A percentile compares a stretch with the other conserved stretches of the same genome.
phyloP scores from a whole-genome alignment of 30 jellyfish, hydroid and myxozoan species.

The Mastigias papua region DNA sequence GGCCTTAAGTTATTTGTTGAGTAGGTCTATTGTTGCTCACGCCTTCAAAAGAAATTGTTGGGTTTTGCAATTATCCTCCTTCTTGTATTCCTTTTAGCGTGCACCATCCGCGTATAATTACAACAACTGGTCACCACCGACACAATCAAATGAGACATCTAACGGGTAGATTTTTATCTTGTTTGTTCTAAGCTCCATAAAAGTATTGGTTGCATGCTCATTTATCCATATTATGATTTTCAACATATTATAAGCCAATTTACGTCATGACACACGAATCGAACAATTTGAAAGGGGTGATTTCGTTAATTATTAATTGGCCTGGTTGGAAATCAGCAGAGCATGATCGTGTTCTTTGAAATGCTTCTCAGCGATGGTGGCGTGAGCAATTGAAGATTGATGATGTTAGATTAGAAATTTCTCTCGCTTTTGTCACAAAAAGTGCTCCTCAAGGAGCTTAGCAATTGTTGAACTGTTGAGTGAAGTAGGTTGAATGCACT shows the following conservation, averaged over 20 bases:
- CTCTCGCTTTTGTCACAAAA: neutral
- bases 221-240: neutral
- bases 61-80: neutral
- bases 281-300: neutral
- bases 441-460: too few species aligned
- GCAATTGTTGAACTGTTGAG: too few species aligned
- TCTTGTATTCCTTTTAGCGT: slow-evolving; percentile 63
- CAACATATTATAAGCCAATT: neutral
- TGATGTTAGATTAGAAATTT: neutral
- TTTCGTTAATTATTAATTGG: neutral
- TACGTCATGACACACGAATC: neutral
- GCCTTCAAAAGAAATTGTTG: too few species aligned
- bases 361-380: neutral
- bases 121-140: slow-evolving; percentile 99
- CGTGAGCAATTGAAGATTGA: neutral
- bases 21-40: neutral
- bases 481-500: too few species aligned
- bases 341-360: neutral
- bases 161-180: slow-evolving; percentile 78
- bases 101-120: slow-evolving; percentile 98
- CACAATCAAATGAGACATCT: slow-evolving; percentile 96
- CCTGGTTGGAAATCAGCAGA: neutral
- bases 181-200: neutral
- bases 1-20: neutral
- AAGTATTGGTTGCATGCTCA: neutral